These are phyloP conservation scores for Xiphophorus couchianus DNA, from an alignment of 2,113 vertebrate genomes.

Conservation along the genomic window DNA sequence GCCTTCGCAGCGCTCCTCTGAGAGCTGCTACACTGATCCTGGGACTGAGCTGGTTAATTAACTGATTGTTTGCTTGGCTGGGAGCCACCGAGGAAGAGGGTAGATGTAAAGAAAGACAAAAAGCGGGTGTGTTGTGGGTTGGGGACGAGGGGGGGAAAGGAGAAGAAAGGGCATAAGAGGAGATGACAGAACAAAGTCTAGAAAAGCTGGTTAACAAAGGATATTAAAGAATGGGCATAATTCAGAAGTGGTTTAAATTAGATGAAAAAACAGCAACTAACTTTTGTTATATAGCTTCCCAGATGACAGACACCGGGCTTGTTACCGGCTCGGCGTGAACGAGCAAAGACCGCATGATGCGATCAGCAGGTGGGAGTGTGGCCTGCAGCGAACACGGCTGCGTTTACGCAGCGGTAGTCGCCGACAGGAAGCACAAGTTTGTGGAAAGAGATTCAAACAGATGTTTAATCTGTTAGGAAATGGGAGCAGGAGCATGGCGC, in stretches of 20 bases:
- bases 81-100: slow-evolving; percentile 70
- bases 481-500: background rate
- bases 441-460: background rate
- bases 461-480: background rate
- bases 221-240: background rate
- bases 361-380: background rate
- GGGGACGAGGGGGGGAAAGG: background rate
- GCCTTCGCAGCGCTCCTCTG: slow-evolving; percentile 76
- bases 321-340: background rate
- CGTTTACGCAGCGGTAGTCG: background rate
- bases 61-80: slow-evolving; percentile 82
- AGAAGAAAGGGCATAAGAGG: slow-evolving; percentile 13
- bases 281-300: background rate
- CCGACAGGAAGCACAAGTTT: background rate
- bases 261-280: background rate
- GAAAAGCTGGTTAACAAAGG: background rate
- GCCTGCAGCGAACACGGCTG: background rate
- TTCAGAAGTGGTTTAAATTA: background rate
- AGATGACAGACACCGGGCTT: background rate
- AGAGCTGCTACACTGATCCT: slow-evolving; percentile 79
- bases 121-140: background rate
- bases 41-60: slow-evolving; percentile 85
- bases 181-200: background rate
- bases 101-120: slow-evolving; percentile 47
- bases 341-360: background rate